Evolutionary conservation across 1,140 invertebrate species (phyloP).

Genomic region (Drosophila pandora): DNA sequence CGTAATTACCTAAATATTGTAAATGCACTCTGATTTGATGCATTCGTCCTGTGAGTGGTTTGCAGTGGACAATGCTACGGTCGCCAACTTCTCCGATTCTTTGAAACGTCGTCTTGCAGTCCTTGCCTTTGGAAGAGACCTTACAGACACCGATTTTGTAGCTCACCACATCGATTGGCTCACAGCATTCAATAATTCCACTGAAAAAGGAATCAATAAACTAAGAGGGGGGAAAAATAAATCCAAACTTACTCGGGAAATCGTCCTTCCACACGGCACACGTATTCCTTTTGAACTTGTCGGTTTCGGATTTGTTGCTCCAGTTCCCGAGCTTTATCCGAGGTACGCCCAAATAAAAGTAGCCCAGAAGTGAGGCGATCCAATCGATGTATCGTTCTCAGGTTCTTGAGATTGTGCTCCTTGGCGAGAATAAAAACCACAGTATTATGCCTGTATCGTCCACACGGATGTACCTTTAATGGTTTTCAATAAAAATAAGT

Average conservation of each 20-base stretch:
- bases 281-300: conserved; percentile 97
- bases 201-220: conserved; percentile 84
- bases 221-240: not conserved
- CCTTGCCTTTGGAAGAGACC: conserved; percentile 95
- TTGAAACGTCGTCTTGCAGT: conserved; percentile 95
- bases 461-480: conserved; percentile 96
- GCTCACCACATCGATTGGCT: conserved; percentile 97
- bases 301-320: conserved; percentile 96
- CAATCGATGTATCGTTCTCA: conserved; percentile 95
- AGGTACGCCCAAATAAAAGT: conserved; percentile 95
- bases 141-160: conserved; percentile 98
- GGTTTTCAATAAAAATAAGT: not conserved
- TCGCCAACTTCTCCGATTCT: conserved; percentile 93
- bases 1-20: conserved; percentile 92
- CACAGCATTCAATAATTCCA: conserved; percentile 91
- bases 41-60: conserved; percentile 97
- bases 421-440: conserved; percentile 98
- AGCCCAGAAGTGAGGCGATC: conserved; percentile 98
- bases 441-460: conserved; percentile 97
- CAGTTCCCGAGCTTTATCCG: conserved; percentile 95
- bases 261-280: conserved; percentile 97
- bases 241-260: conserved; percentile 95
- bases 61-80: conserved; percentile 96
- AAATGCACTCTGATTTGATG: conserved; percentile 99
- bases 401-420: conserved; percentile 96